Percentiles rank a stretch among this genome's conserved stretches.
Evolutionary conservation across 2,113 vertebrate species (phyloP).

Genomic region (Rhinopomastus cyanomelas): DNA sequence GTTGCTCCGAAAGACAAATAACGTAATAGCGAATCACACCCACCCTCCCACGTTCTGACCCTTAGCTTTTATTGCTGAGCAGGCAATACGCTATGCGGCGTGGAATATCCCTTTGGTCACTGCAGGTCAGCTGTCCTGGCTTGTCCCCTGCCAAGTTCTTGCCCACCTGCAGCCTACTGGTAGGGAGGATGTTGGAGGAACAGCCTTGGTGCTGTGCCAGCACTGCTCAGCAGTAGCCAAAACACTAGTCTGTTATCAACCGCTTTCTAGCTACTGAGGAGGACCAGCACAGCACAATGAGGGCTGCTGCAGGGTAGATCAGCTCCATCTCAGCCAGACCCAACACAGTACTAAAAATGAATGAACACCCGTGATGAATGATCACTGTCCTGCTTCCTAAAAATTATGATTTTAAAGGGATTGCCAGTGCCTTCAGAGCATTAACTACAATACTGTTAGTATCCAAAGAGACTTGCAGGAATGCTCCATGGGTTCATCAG

Average conservation of each 20-base stretch:
- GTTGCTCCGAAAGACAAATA: background rate
- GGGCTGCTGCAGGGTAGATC: background rate
- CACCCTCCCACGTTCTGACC: background rate
- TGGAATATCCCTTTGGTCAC: background rate
- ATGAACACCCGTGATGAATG: background rate
- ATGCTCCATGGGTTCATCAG: background rate
- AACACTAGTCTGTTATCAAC: background rate
- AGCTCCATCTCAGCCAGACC: background rate
- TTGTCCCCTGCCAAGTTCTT: background rate
- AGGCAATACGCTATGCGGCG: background rate
- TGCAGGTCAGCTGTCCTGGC: background rate
- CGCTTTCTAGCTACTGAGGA: background rate
- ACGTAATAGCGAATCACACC: background rate
- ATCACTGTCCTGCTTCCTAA: background rate
- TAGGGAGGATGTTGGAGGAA: background rate
- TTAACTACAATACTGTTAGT: background rate
- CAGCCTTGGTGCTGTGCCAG: background rate
- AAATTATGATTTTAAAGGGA: background rate
- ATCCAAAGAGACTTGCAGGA: background rate
- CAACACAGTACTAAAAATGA: background rate
- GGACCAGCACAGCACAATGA: background rate
- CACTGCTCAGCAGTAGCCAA: background rate
- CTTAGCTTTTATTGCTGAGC: background rate
- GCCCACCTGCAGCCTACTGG: too few species aligned
- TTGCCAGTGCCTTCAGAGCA: background rate